Percentiles rank a stretch among this genome's conserved stretches.
Conservation (phyloP, 1,140 invertebrate genomes). For the Drosophila repletoides region DNA sequence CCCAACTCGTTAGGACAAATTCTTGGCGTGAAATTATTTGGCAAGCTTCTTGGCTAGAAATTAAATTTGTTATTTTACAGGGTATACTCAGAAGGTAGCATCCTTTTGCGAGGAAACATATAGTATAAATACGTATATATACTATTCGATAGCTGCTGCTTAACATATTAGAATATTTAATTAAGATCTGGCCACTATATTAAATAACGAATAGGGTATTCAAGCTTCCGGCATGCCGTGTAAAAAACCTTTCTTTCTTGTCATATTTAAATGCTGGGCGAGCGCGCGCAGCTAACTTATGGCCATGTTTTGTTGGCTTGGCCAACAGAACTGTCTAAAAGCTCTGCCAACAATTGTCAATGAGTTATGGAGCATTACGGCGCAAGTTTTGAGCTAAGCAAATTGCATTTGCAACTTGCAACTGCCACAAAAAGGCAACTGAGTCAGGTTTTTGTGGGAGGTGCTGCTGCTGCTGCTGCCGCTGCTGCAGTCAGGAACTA, state of each 20-base stretch:
- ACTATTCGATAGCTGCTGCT: too few species aligned
- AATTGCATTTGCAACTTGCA: constrained; percentile 44
- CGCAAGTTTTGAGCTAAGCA: constrained; percentile 65
- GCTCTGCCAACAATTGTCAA: constrained; percentile 44
- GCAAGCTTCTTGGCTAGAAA: constrained; percentile 20
- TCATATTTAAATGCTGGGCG: constrained; percentile 45
- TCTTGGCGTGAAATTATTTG: constrained; percentile 56
- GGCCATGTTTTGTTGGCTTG: constrained; percentile 17
- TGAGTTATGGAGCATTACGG: constrained; percentile 72
- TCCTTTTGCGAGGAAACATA: too few species aligned
- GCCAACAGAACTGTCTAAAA: constrained; percentile 22
- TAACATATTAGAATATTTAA: too few species aligned
- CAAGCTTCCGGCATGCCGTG: too few species aligned
- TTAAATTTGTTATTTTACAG: too few species aligned
- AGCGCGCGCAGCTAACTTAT: constrained; percentile 36
- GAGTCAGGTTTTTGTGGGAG: constrained; percentile 36
- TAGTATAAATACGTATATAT: too few species aligned
- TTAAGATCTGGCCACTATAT: too few species aligned
- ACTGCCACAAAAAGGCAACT: constrained; percentile 21
- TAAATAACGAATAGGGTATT: too few species aligned
- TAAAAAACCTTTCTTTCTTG: too few species aligned
- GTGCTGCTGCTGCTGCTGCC: too few species aligned
- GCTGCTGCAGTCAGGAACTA: constrained; percentile 39
- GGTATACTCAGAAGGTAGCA: too few species aligned
- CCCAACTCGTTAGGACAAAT: constrained; percentile 58